phyloP scores from a whole-genome alignment of 64 coral and sea anemone genomes.

The Actinia tenebrosa region DNA sequence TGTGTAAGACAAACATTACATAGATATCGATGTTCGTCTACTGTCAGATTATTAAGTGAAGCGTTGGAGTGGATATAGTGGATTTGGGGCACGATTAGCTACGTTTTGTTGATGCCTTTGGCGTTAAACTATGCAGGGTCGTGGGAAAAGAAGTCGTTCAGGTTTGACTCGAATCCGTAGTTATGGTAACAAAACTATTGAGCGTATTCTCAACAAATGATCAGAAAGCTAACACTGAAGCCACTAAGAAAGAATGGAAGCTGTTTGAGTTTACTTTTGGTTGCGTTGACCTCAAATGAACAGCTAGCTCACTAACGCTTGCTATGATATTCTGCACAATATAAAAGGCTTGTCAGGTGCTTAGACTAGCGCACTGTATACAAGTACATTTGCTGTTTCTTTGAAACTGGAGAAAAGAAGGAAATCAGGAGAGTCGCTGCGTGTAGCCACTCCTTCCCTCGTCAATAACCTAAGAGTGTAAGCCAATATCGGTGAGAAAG shows the following conservation, averaged over 20 bases:
- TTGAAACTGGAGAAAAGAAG: not conserved
- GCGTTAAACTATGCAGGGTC: not conserved
- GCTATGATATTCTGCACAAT: not conserved
- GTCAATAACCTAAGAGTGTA: slow-evolving; percentile 10
- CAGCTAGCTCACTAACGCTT: not conserved
- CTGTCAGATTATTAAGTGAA: not conserved
- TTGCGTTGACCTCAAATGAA: not conserved
- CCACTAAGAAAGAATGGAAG: not conserved
- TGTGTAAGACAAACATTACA: not conserved
- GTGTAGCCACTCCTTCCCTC: not conserved
- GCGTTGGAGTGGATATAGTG: not conserved
- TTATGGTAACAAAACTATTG: not conserved
- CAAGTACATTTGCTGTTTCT: slow-evolving; percentile 5
- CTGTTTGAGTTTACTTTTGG: slow-evolving; percentile 6
- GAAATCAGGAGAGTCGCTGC: slow-evolving; percentile 1
- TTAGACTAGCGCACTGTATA: not conserved
- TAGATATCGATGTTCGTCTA: not conserved
- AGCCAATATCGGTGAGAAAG: slow-evolving; percentile 17
- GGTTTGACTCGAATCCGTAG: not conserved
- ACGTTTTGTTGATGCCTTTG: not conserved
- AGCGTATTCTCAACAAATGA: not conserved
- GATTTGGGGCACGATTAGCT: not conserved
- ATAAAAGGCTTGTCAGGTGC: not conserved
- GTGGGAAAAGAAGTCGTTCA: not conserved
- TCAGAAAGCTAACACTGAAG: not conserved